Conservation (phyloP, 2,113 vertebrate species). For the Etheostoma cragini region DNA sequence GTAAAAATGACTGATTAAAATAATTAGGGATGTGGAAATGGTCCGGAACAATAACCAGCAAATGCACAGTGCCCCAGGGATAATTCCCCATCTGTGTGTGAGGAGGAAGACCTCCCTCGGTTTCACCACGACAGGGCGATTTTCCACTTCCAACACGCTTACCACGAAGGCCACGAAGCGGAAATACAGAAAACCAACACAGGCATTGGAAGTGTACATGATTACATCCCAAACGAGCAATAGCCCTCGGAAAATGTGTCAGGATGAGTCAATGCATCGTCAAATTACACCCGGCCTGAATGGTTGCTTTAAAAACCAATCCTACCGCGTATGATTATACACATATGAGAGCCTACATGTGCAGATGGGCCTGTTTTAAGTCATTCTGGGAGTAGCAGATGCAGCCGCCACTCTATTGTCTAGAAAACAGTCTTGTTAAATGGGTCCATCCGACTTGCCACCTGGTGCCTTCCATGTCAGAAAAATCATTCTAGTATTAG, state of each 20-base stretch:
- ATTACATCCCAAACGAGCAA: conserved; percentile 63
- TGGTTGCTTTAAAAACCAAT: conserved; percentile 56
- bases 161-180: conserved; percentile 39
- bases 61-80: conserved; percentile 66
- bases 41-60: conserved; percentile 80
- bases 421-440: conserved; percentile 58
- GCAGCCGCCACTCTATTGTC: conserved; percentile 73
- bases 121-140: conserved; percentile 55
- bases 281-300: conserved; percentile 61
- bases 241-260: conserved; percentile 65
- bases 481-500: conserved; percentile 11
- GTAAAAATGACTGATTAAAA: conserved; percentile 78
- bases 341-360: conserved; percentile 55
- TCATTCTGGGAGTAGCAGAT: conserved; percentile 60
- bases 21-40: conserved; percentile 79
- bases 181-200: conserved; percentile 56
- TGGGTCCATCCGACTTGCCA: conserved; percentile 63
- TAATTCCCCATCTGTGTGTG: conserved; percentile 75
- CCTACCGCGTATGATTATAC: conserved; percentile 60
- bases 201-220: conserved; percentile 42
- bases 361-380: conserved; percentile 68
- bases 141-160: conserved; percentile 50
- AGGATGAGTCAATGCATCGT: conserved; percentile 67
- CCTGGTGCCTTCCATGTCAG: conserved; percentile 64
- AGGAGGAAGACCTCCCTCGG: conserved; percentile 68